These are phyloP conservation scores for Atlantisia rogersi DNA, from an alignment of 2,113 vertebrate species.

Conservation along the genomic window DNA sequence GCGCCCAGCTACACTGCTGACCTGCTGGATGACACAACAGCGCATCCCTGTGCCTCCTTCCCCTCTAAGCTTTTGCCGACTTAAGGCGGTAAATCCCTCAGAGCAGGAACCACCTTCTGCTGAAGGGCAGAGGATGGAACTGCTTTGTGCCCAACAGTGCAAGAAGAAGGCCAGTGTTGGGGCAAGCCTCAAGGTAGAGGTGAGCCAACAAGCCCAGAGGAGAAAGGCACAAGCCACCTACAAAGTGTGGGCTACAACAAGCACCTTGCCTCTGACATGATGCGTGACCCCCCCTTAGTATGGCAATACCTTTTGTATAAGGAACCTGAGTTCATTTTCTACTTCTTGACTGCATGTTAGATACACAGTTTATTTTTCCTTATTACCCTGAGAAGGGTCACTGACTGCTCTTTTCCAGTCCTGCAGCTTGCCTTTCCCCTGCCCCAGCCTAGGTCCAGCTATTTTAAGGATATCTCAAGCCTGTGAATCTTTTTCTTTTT, in stretches of 20 bases:
- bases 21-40: slow-evolving; percentile 27
- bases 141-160: accelerated
- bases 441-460: not conserved
- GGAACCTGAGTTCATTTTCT: not conserved
- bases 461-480: not conserved
- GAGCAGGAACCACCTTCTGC: not conserved
- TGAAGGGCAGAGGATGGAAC: not conserved
- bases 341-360: not conserved
- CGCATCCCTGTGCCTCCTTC: not conserved
- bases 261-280: not conserved
- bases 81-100: not conserved
- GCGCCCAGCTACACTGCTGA: not conserved
- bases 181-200: not conserved
- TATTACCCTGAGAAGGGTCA: not conserved
- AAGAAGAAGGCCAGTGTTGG: accelerated
- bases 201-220: not conserved
- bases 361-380: not conserved
- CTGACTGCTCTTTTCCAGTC: not conserved
- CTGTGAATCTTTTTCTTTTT: not conserved
- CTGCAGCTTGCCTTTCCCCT: not conserved
- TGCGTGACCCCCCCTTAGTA: accelerated
- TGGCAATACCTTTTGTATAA: accelerated
- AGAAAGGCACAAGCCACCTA: not conserved
- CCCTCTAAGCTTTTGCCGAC: not conserved
- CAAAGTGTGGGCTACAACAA: not conserved